Percentiles rank a stretch among this genome's conserved stretches.
Evolutionary conservation across 2,113 vertebrate species (phyloP).

Genomic region (Nicator chloris): DNA sequence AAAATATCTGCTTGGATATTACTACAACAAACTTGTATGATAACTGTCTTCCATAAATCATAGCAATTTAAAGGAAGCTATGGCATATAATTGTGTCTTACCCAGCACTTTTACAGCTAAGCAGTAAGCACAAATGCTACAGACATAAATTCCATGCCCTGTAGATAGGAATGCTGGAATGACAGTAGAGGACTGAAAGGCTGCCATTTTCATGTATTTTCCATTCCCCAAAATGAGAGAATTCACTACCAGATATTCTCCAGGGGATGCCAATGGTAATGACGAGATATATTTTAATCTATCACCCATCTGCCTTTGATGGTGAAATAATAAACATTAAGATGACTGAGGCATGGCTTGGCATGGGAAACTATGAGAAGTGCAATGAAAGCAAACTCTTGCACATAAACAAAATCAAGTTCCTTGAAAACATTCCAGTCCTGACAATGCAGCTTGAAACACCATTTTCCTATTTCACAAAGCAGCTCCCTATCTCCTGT

Average conservation of each 20-base stretch:
- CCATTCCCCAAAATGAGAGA: background rate
- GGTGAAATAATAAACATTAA: background rate
- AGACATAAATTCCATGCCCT: background rate
- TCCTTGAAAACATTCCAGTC: background rate
- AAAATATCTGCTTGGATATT: background rate
- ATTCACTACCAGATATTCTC: background rate
- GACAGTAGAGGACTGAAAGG: background rate
- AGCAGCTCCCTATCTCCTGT: background rate
- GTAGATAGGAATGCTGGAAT: background rate
- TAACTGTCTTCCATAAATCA: background rate
- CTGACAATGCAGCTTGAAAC: background rate
- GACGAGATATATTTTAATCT: background rate
- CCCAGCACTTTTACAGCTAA: constrained; percentile 9
- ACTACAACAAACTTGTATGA: background rate
- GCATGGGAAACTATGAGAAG: background rate
- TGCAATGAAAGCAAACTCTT: background rate
- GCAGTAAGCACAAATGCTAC: background rate
- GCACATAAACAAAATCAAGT: background rate
- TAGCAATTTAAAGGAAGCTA: background rate
- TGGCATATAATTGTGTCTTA: background rate
- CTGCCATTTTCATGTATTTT: background rate
- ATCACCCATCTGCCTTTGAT: background rate
- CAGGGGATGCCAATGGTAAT: background rate
- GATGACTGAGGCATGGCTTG: background rate
- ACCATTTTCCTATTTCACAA: background rate